Evolutionary conservation across 2,888 invertebrate species (phyloP).

Genomic region (Gymnosoma rotundatum): DNA sequence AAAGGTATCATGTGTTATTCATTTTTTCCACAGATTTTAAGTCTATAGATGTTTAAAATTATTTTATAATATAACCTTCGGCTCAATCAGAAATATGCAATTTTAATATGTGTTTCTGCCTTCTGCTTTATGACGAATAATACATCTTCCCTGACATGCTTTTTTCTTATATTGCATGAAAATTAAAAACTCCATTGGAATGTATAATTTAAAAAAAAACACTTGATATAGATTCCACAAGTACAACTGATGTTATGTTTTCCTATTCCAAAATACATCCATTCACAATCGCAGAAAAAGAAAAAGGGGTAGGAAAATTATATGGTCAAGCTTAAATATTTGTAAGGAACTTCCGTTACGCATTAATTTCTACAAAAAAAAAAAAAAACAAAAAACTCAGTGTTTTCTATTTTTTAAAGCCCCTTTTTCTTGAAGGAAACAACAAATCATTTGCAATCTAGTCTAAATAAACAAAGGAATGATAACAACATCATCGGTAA

Average conservation of each 20-base stretch:
- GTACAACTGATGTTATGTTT: constrained; percentile 52
- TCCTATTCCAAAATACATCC: neutral
- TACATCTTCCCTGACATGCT: no score
- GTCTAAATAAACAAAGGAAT: constrained; percentile 40
- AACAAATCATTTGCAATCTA: constrained; percentile 19
- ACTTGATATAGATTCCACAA: neutral
- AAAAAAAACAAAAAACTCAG: neutral
- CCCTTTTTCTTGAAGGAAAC: neutral
- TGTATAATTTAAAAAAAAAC: no score
- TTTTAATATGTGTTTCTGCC: no score
- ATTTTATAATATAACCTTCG: no score
- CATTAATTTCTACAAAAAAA: constrained; percentile 5
- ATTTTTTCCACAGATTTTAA: no score
- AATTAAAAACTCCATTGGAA: no score
- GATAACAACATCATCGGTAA: constrained; percentile 31
- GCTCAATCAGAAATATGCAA: no score
- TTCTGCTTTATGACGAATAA: no score
- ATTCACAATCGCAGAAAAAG: no score
- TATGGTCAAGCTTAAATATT: constrained; percentile 46
- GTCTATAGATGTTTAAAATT: no score
- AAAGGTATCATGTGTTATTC: no score
- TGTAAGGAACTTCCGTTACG: constrained; percentile 47
- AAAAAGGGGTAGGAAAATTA: neutral
- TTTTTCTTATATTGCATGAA: no score
- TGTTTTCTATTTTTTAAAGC: neutral